These are phyloP conservation scores for Escarpia spicata DNA, from an alignment of 2,888 invertebrate genomes.

Conservation along the genomic window DNA sequence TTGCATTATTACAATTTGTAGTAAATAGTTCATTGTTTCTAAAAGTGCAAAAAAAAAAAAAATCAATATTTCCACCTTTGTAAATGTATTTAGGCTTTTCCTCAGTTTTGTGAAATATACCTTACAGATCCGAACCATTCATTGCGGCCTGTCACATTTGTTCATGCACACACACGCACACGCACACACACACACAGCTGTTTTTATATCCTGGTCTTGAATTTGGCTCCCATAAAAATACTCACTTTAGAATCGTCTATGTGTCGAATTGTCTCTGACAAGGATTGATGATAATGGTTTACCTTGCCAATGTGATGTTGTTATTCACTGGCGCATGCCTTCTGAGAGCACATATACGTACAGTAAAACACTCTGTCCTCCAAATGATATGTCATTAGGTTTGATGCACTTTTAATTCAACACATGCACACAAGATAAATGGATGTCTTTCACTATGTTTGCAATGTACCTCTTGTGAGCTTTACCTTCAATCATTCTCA, in stretches of 20 bases:
- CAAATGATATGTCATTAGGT: neutral
- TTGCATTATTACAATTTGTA: too few species aligned
- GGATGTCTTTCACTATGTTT: neutral
- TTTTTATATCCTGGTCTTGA: neutral
- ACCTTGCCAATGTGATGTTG: neutral
- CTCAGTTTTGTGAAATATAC: too few species aligned
- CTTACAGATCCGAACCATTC: too few species aligned
- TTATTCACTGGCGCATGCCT: neutral
- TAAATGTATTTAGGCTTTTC: too few species aligned
- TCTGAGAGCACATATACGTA: neutral
- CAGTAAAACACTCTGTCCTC: neutral
- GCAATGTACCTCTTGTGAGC: neutral
- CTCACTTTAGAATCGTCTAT: neutral
- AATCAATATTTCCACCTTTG: too few species aligned
- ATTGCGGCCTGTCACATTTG: too few species aligned
- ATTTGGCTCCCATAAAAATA: neutral
- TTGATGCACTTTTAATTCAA: neutral
- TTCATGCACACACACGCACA: too few species aligned
- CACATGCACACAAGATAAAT: neutral
- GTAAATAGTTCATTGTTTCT: too few species aligned
- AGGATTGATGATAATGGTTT: neutral
- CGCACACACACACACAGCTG: neutral
- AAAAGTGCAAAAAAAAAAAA: too few species aligned
- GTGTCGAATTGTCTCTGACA: neutral
- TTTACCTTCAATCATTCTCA: neutral